phyloP scores from a whole-genome alignment of 2,888 invertebrate genomes.

The Cybosia mesomella region DNA sequence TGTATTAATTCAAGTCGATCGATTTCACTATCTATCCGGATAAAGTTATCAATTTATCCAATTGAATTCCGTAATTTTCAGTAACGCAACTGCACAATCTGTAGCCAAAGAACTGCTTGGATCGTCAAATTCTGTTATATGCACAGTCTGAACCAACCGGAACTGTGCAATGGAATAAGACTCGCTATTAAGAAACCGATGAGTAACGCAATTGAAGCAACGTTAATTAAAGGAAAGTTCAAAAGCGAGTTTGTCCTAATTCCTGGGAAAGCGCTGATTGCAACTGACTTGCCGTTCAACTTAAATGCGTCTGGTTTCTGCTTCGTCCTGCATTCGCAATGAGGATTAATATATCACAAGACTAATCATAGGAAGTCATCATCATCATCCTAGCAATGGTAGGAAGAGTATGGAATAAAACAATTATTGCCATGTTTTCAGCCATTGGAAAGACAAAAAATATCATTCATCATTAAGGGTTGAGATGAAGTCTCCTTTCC shows the following conservation, averaged over 20 bases:
- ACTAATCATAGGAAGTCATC: background rate
- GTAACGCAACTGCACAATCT: background rate
- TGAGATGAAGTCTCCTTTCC: too few species aligned
- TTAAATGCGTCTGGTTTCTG: background rate
- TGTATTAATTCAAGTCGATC: background rate
- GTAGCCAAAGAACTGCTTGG: background rate
- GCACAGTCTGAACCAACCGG: background rate
- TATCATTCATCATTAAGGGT: too few species aligned
- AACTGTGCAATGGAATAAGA: background rate
- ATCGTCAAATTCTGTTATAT: background rate
- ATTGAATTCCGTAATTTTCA: background rate
- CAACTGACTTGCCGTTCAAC: background rate
- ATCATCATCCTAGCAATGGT: too few species aligned
- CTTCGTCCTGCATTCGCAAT: background rate
- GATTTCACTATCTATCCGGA: background rate
- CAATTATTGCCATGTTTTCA: too few species aligned
- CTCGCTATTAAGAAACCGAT: background rate
- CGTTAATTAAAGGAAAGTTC: constrained; percentile 2
- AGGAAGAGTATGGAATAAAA: too few species aligned
- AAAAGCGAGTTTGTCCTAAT: background rate
- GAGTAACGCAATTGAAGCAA: background rate
- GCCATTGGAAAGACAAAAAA: too few species aligned
- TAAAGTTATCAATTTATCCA: background rate
- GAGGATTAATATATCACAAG: background rate
- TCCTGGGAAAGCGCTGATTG: background rate